Base-by-base conservation (phyloP, 2,113 vertebrate genomes). In the Psephotus haematonotus region DNA sequence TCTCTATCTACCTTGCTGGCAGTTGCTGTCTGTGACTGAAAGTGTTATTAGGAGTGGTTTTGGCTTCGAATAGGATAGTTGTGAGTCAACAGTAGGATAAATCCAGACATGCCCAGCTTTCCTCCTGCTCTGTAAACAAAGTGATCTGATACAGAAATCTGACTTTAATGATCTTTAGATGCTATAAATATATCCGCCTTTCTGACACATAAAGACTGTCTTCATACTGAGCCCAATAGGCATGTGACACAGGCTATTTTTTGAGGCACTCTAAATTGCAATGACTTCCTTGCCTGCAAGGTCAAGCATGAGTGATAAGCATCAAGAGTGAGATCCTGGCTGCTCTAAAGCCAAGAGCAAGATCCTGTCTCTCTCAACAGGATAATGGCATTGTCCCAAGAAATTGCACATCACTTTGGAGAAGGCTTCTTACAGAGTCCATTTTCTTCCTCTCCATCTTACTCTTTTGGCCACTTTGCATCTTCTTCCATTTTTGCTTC, bases 81-180 rank as follows among this genome's bases (percentile, higher is more conserved):
- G 57, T 96, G 95, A 97, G 76, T 97, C 95, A 97, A 86, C 76
- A 14, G 44, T 75, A 52, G 88, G 87, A 91, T 95, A 96, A 95
- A 96, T 95, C 88, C 85, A 94, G 92, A 84, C 89, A 83, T 92
- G 91, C 95, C 91, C 83, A 71, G 80, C 59, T 91, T 95, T 78
- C 53, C 89, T 90, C 53, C 39, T 82, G 87, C 46, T 84, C 69
- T 93, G 52, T 93, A 96, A 94, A 94, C 80, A 89, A 57, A 75
- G 72, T 78, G 72, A 69, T 88, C 47, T 74, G 91, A 77, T 82
- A 78, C 27, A 92, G 68, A 88, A 91, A 89, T 76, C 29, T 86
- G 71, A 44, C 53, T 94, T 82, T 75, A n/a, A 79, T 82, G 68
- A 44, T 50, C 44, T 91, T 78, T 29, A 91, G 63, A 44, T 86